These are phyloP conservation scores for Melanostoma scalare DNA, from an alignment of 2,888 invertebrate species.

Conservation along the genomic window DNA sequence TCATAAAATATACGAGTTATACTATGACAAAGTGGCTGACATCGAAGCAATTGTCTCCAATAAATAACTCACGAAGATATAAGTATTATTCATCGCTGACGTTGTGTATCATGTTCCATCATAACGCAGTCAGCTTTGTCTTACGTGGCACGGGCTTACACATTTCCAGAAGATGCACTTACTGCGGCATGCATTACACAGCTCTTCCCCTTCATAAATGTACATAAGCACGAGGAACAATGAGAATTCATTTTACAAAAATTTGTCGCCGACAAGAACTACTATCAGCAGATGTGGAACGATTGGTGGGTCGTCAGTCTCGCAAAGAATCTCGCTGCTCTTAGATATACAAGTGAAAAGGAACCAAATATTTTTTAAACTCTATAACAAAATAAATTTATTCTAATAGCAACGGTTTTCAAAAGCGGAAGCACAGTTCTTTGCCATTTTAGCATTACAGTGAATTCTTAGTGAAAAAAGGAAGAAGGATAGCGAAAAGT, in stretches of 20 bases:
- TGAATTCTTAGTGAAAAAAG: conserved; percentile 13
- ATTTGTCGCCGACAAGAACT: conserved; percentile 42
- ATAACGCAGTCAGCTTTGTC: neutral
- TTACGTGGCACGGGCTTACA: conserved; percentile 22
- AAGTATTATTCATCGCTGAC: conserved; percentile 16
- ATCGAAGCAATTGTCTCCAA: neutral
- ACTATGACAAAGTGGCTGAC: neutral
- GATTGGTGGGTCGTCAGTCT: conserved; percentile 51
- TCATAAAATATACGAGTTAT: neutral
- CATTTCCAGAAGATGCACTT: conserved; percentile 57
- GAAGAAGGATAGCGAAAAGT: neutral
- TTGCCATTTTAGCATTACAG: conserved; percentile 36
- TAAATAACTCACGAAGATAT: neutral
- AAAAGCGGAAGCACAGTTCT: conserved; percentile 2
- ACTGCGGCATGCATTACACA: conserved; percentile 44
- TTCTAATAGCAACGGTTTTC: conserved; percentile 11
- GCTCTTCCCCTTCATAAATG: conserved; percentile 22
- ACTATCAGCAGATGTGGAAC: conserved; percentile 18
- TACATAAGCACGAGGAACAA: conserved; percentile 35
- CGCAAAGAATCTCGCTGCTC: conserved; percentile 51
- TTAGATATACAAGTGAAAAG: conserved; percentile 1
- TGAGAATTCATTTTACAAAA: conserved; percentile 54
- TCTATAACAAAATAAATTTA: neutral
- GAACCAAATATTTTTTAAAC: conserved; percentile 19
- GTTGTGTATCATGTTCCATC: neutral